A percentile compares a stretch with the other conserved stretches of the same genome.
These are phyloP conservation scores for Myathropa florea DNA, from an alignment of 2,888 invertebrate genomes.

Conservation along the genomic window DNA sequence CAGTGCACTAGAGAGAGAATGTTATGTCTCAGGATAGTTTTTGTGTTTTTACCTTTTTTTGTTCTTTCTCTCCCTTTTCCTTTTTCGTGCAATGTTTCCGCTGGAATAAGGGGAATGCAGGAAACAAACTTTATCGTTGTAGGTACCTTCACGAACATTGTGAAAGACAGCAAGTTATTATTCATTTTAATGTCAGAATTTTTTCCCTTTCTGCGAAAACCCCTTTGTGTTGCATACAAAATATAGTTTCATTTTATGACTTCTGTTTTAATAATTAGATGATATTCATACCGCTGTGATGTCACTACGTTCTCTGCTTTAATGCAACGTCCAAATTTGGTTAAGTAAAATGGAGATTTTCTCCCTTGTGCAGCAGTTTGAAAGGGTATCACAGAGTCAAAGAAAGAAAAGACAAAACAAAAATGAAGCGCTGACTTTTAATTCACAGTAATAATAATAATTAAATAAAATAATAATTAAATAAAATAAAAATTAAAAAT, in stretches of 20 bases:
- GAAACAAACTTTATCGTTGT: conserved; percentile 58
- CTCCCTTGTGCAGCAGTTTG: no score
- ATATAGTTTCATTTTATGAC: not conserved
- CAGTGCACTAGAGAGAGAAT: conserved; percentile 40
- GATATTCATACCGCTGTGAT: no score
- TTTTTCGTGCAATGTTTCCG: conserved; percentile 27
- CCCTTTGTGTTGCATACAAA: not conserved
- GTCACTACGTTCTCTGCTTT: no score
- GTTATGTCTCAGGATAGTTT: conserved; percentile 19
- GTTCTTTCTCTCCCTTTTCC: not conserved
- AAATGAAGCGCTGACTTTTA: no score
- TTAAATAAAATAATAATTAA: no score
- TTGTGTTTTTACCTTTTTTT: not conserved
- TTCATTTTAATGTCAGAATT: conserved; percentile 33
- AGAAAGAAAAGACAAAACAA: no score
- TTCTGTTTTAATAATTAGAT: not conserved
- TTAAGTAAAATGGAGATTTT: no score
- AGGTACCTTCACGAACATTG: conserved; percentile 38
- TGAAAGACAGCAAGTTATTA: conserved; percentile 38
- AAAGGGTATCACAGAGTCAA: no score
- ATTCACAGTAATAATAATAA: no score
- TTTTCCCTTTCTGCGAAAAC: not conserved
- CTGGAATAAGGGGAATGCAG: conserved; percentile 30
- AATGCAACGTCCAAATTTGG: no score
- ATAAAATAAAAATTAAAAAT: no score